These are phyloP conservation scores for Alexandromys fortis DNA, from an alignment of 2,113 vertebrate species.

Conservation along the genomic window DNA sequence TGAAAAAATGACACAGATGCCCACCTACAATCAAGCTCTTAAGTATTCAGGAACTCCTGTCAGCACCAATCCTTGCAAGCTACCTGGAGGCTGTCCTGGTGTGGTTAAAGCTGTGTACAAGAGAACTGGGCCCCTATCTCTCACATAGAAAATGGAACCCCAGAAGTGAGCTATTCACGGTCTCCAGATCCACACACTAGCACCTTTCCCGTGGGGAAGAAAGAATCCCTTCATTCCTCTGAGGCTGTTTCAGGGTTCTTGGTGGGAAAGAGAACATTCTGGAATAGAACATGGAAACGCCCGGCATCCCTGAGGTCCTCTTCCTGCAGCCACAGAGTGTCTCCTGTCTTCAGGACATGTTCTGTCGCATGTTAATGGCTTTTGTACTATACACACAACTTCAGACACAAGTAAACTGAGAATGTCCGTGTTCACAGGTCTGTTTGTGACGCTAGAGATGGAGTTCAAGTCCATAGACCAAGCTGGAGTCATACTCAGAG, in stretches of 20 bases:
- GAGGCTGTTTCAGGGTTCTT: neutral
- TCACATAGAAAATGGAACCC: neutral
- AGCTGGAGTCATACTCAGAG: neutral
- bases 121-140: neutral
- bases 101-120: neutral
- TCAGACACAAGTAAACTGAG: neutral
- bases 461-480: neutral
- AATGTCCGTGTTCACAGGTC: neutral
- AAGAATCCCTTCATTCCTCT: neutral
- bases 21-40: neutral
- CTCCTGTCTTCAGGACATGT: neutral
- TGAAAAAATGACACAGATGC: neutral
- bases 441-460: neutral
- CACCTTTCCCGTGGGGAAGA: neutral
- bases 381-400: neutral
- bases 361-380: neutral
- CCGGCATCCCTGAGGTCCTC: neutral
- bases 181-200: neutral
- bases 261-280: neutral
- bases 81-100: neutral
- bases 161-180: neutral
- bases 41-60: neutral
- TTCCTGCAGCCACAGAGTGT: neutral
- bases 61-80: neutral
- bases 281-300: neutral